These are phyloP conservation scores for Axinella damicornis DNA, from an alignment of 37 sponge, comb jelly and placozoan genomes.

Conservation along the genomic window DNA sequence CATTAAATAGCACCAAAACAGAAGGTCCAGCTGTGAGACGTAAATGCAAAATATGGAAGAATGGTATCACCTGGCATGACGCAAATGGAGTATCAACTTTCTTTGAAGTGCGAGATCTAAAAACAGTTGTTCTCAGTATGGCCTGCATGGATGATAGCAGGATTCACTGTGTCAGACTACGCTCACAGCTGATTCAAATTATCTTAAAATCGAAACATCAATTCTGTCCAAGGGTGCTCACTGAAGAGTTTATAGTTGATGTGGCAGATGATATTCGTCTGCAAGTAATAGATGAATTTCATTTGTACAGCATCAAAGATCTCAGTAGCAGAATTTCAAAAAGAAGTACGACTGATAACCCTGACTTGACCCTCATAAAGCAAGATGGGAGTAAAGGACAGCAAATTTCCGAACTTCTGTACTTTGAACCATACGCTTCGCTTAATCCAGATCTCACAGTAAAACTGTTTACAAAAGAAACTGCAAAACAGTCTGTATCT, in stretches of 20 bases:
- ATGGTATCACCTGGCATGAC: conserved; percentile 26
- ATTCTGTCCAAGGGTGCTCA: neutral
- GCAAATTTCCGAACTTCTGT: too few species aligned
- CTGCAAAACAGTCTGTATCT: too few species aligned
- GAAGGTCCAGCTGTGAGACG: neutral
- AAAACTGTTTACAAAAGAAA: too few species aligned
- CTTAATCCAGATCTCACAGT: too few species aligned
- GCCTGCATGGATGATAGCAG: neutral
- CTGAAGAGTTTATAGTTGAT: too few species aligned
- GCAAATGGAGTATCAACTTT: conserved; percentile 9
- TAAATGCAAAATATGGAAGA: conserved; percentile 19
- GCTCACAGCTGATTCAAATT: conserved; percentile 1
- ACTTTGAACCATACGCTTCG: too few species aligned
- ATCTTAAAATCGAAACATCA: neutral
- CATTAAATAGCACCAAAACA: neutral
- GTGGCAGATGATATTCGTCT: neutral
- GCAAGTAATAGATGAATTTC: too few species aligned
- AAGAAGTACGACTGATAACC: too few species aligned
- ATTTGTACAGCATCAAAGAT: too few species aligned
- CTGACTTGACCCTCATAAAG: too few species aligned
- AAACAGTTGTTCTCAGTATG: conserved; percentile 17
- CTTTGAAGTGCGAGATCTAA: conserved; percentile 11
- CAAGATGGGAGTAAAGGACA: too few species aligned
- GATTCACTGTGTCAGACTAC: conserved; percentile 10
- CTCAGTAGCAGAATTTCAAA: too few species aligned